phyloP scores from a whole-genome alignment of 2,113 vertebrate genomes.

The Stercorarius parasiticus region DNA sequence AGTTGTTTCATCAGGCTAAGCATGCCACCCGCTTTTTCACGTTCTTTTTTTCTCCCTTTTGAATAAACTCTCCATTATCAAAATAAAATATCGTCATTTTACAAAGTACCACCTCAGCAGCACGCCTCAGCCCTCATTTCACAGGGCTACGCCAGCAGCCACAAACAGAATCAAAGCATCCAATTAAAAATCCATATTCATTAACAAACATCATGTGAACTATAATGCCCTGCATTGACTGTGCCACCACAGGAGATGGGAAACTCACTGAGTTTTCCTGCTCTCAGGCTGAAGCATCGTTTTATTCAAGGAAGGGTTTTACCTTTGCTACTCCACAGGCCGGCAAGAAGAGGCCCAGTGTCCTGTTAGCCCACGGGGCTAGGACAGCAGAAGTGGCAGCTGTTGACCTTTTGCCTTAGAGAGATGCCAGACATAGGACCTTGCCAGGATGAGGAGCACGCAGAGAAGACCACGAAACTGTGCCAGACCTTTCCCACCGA shows the following conservation, averaged over 20 bases:
- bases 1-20: conserved; percentile 12
- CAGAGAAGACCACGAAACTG: background rate
- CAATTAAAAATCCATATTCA: conserved; percentile 65
- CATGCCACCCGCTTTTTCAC: background rate
- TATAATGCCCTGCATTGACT: background rate
- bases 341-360: background rate
- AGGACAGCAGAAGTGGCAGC: background rate
- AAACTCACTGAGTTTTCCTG: background rate
- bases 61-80: conserved; percentile 37
- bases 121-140: conserved; percentile 33
- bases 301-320: background rate
- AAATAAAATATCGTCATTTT: conserved; percentile 29
- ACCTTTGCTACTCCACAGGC: background rate
- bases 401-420: background rate
- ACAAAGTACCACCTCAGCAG: conserved; percentile 50
- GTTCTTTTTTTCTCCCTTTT: background rate
- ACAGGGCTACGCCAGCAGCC: conserved; percentile 26
- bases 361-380: background rate
- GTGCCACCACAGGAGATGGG: background rate
- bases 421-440: background rate
- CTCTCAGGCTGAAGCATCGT: background rate
- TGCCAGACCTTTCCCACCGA: background rate
- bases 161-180: conserved; percentile 48
- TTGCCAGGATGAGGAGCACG: background rate
- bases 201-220: conserved; percentile 37